phyloP scores from a whole-genome alignment of 2,113 vertebrate genomes.

The Paedocypris sp. region DNA sequence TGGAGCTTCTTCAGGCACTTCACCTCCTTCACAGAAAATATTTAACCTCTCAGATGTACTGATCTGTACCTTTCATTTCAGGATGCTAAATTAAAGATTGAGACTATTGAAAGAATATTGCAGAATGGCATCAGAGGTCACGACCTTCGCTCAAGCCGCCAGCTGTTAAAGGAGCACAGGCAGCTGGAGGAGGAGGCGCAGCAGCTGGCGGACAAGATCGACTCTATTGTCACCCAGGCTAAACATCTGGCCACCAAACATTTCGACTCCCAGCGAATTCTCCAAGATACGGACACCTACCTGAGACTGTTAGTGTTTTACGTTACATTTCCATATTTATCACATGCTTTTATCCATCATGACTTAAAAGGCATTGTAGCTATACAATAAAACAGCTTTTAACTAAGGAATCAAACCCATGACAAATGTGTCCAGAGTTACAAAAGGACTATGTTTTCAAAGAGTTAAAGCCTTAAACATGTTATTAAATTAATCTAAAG shows the following conservation, averaged over 20 bases:
- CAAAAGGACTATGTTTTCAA: too few relatives aligned
- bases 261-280: conserved; percentile 68
- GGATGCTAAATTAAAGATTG: conserved; percentile 74
- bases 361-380: too few relatives aligned
- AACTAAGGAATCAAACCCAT: too few relatives aligned
- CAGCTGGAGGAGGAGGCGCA: conserved; percentile 69
- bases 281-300: conserved; percentile 69
- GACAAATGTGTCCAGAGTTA: too few relatives aligned
- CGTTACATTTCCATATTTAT: background rate
- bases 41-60: background rate
- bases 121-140: conserved; percentile 60
- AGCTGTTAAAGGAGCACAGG: conserved; percentile 68
- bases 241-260: conserved; percentile 65
- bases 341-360: background rate
- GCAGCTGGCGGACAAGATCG: conserved; percentile 74
- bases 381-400: too few relatives aligned
- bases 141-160: conserved; percentile 66
- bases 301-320: conserved; percentile 60
- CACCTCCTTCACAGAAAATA: background rate
- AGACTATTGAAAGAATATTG: conserved; percentile 70
- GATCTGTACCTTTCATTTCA: conserved; percentile 32
- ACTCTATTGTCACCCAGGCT: conserved; percentile 65
- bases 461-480: too few relatives aligned
- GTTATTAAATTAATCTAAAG: too few relatives aligned
- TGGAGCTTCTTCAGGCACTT: conserved; percentile 73